These are phyloP conservation scores for Percopsis transmontana DNA, from an alignment of 2,113 vertebrate species.

Conservation along the genomic window DNA sequence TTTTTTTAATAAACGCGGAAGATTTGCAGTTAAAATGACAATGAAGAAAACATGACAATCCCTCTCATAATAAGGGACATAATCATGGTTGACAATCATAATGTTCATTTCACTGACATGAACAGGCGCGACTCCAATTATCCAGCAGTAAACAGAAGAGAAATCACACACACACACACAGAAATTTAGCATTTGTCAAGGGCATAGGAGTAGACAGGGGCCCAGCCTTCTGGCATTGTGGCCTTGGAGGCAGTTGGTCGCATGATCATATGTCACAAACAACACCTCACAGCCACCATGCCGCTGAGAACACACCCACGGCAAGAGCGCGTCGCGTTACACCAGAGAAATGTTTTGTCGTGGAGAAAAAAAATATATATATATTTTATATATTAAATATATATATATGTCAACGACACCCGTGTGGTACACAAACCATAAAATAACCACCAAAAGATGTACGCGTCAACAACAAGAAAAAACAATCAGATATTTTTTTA, in stretches of 20 bases:
- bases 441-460: neutral
- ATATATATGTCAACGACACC: too few species aligned
- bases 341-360: neutral
- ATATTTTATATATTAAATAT: too few species aligned
- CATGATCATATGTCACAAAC: neutral
- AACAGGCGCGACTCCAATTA: neutral
- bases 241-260: neutral
- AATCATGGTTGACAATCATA: too few species aligned
- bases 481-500: too few species aligned
- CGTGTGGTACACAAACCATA: neutral
- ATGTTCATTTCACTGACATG: neutral
- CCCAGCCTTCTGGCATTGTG: neutral
- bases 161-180: too few species aligned
- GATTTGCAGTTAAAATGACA: too few species aligned
- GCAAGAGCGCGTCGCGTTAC: neutral
- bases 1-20: too few species aligned
- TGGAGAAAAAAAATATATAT: neutral
- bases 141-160: too few species aligned
- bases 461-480: too few species aligned
- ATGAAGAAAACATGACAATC: too few species aligned
- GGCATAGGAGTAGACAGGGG: neutral
- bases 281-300: slow-evolving; percentile 1
- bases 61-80: too few species aligned
- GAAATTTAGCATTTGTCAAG: neutral
- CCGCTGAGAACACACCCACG: neutral